Conservation (phyloP, 1,140 invertebrate genomes). For the Formica selysi region DNA sequence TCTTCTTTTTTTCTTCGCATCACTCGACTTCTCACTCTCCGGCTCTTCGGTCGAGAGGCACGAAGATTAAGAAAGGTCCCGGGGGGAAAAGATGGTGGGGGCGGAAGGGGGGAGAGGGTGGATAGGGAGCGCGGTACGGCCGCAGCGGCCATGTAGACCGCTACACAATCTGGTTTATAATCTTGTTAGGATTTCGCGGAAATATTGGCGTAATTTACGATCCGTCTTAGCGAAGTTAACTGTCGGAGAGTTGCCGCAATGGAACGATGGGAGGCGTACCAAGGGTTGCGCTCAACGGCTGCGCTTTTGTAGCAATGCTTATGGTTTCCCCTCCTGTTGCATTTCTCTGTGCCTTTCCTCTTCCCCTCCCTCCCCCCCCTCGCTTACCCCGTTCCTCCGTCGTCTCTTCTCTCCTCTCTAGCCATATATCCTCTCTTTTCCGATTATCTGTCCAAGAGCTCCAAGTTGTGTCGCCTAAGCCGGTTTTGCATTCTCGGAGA, state of each 20-base stretch:
- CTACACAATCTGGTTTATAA: constrained; percentile 85
- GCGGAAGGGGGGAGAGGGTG: background rate
- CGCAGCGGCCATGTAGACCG: constrained; percentile 66
- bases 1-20: constrained; percentile 46
- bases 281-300: constrained; percentile 58
- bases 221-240: constrained; percentile 83
- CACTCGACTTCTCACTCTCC: constrained; percentile 44
- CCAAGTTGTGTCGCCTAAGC: constrained; percentile 9
- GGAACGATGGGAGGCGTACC: constrained; percentile 61
- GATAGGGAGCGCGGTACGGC: constrained; percentile 43
- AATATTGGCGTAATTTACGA: constrained; percentile 86
- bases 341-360: background rate
- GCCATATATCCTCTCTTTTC: constrained; percentile 40
- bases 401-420: background rate
- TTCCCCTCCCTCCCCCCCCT: no score
- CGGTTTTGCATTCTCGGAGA: constrained; percentile 29
- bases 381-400: background rate
- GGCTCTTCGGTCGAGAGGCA: constrained; percentile 42
- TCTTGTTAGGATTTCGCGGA: constrained; percentile 87
- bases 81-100: background rate
- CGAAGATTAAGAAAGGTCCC: constrained; percentile 73
- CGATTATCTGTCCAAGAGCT: constrained; percentile 21
- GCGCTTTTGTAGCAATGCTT: constrained; percentile 49
- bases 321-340: background rate
- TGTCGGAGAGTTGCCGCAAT: constrained; percentile 73